Conservation (phyloP, 2,113 vertebrate species). For the Aplodontia rufa region DNA sequence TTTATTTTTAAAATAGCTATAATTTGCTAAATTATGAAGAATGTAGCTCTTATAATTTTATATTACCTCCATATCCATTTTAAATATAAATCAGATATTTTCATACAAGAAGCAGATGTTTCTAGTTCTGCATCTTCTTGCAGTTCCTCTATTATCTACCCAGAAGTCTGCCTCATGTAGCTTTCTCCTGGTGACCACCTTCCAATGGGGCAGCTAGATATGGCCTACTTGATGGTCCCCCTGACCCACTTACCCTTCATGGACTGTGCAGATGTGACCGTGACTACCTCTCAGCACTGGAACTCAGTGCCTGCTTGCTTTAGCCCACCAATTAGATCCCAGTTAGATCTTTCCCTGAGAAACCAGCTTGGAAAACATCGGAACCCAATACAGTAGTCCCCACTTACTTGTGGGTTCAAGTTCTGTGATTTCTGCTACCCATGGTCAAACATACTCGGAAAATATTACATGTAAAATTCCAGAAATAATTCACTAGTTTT, state of each 20-base stretch:
- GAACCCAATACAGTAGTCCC: too few relatives aligned
- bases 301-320: background rate
- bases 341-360: too few relatives aligned
- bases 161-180: too few relatives aligned
- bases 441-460: background rate
- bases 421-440: background rate
- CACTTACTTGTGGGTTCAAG: background rate
- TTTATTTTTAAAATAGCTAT: conserved; percentile 4
- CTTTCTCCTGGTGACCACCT: background rate
- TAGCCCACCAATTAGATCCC: background rate
- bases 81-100: background rate
- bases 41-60: background rate
- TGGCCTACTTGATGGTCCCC: background rate
- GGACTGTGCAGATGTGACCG: background rate
- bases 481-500: background rate
- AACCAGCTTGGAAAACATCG: background rate
- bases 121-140: background rate
- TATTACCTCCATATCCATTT: background rate
- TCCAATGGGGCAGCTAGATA: background rate
- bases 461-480: background rate
- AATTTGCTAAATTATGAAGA: background rate
- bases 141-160: background rate
- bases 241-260: too few relatives aligned
- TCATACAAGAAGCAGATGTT: background rate
- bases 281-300: background rate